Evolutionary conservation across 2,797 vertebrate species (phyloP).

Genomic region (Lutjanus argentimaculatus): DNA sequence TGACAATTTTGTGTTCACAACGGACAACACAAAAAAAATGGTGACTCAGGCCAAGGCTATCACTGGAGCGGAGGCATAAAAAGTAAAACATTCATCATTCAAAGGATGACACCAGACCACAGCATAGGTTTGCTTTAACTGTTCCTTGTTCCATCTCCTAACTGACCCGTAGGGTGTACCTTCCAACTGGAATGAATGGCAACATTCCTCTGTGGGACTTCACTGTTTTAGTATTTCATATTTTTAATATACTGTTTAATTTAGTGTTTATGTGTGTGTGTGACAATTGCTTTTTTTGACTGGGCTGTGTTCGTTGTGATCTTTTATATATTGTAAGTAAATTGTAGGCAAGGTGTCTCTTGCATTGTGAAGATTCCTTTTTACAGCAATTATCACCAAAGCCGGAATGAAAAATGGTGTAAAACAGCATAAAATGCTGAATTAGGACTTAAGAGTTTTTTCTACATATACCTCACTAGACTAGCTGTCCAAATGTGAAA

Average conservation of each 20-base stretch:
- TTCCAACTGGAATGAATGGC: not conserved
- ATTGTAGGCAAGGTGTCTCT: conserved; percentile 3
- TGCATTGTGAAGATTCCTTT: not conserved
- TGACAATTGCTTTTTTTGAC: not conserved
- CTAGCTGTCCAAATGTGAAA: conserved; percentile 19
- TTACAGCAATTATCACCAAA: conserved; percentile 17
- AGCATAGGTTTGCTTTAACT: not conserved
- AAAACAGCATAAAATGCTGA: conserved; percentile 14
- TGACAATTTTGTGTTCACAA: too few relatives aligned
- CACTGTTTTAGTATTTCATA: not conserved
- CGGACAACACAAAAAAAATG: too few relatives aligned
- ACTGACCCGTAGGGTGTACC: not conserved
- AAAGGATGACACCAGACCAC: conserved; percentile 28
- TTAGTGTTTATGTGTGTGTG: not conserved
- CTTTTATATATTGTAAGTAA: not conserved
- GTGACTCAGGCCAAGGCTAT: too few relatives aligned
- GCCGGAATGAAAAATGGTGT: not conserved
- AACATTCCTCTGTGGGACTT: not conserved
- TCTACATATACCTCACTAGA: not conserved
- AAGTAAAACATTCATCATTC: conserved; percentile 2
- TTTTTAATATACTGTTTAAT: not conserved
- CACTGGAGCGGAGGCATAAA: too few relatives aligned
- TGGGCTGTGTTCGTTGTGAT: not conserved
- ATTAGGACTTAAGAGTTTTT: not conserved
- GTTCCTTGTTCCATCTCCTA: not conserved